Percentiles rank a stretch among this genome's conserved stretches.
These are phyloP conservation scores for Chromobotia macracanthus DNA, from an alignment of 2,797 vertebrate species.

Conservation along the genomic window DNA sequence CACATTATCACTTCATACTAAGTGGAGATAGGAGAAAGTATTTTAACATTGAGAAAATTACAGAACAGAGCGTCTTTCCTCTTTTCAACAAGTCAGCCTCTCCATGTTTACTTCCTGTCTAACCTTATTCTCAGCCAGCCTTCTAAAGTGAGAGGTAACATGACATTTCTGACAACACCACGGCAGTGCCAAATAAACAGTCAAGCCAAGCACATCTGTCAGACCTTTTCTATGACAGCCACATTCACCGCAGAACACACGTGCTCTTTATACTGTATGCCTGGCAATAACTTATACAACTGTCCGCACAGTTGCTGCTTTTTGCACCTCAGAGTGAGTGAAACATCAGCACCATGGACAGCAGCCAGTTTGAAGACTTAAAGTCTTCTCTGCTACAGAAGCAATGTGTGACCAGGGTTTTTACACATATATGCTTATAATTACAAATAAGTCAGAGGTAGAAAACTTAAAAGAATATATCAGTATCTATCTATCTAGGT, in stretches of 20 bases:
- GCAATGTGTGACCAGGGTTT: background rate
- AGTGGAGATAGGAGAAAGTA: background rate
- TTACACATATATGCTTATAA: background rate
- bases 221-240: constrained; percentile 15
- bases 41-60: background rate
- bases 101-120: constrained; percentile 32
- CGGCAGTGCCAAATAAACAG: constrained; percentile 36
- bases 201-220: constrained; percentile 47
- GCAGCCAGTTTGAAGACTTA: constrained; percentile 45
- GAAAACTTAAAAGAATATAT: no score
- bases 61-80: background rate
- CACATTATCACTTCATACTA: background rate
- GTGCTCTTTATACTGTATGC: constrained; percentile 17
- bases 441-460: background rate
- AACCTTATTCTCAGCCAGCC: constrained; percentile 31
- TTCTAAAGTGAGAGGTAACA: constrained; percentile 35
- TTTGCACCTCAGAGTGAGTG: constrained; percentile 8
- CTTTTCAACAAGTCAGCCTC: constrained; percentile 12
- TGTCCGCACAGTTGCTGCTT: background rate
- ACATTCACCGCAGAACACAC: constrained; percentile 23
- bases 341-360: constrained; percentile 77
- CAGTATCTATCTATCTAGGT: background rate
- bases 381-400: background rate
- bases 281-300: constrained; percentile 16
- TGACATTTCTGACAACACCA: constrained; percentile 44